phyloP scores from a whole-genome alignment of 2,113 vertebrate genomes.

The Smithornis capensis region DNA sequence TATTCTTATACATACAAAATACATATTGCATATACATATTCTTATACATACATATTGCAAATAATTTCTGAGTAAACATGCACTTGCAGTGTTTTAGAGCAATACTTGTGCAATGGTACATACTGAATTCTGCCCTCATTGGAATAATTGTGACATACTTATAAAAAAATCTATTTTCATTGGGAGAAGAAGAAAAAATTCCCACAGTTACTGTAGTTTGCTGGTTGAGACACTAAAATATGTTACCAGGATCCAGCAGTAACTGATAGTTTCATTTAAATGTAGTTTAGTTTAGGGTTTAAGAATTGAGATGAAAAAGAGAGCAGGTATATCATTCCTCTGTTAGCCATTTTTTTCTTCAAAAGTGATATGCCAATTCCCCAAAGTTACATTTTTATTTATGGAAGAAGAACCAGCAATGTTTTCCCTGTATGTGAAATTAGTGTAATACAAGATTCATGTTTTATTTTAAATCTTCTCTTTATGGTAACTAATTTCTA shows the following conservation, averaged over 20 bases:
- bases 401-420: background rate
- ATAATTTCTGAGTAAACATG: background rate
- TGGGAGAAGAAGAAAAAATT: background rate
- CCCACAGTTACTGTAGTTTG: background rate
- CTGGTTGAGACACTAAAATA: background rate
- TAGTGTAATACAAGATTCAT: background rate
- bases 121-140: background rate
- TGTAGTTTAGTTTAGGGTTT: background rate
- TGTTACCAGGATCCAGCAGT: background rate
- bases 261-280: background rate
- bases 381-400: background rate
- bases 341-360: background rate
- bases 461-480: background rate
- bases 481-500: background rate
- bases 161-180: background rate
- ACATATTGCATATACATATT: too few species aligned
- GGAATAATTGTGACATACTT: background rate
- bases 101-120: background rate
- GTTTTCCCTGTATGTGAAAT: background rate
- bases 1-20: background rate
- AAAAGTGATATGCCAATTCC: fast-evolving
- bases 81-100: background rate
- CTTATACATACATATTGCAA: too few species aligned
- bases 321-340: background rate
- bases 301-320: background rate